Evolutionary conservation across 92 coral and sea anemone genomes (phyloP).

Genomic region (Porites divaricata): DNA sequence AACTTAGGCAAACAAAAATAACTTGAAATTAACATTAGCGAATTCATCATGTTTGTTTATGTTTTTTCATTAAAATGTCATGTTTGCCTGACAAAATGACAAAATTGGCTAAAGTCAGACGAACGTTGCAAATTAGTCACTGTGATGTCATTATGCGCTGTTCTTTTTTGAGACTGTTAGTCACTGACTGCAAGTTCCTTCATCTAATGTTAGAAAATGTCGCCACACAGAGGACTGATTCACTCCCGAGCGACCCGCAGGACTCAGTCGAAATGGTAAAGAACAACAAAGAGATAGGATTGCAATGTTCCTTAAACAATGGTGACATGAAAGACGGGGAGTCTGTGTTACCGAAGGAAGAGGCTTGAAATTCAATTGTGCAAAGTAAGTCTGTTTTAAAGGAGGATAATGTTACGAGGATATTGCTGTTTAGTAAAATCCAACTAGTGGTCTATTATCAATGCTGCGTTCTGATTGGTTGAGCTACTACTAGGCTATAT

Average conservation of each 20-base stretch:
- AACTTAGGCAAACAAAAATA: too few species aligned
- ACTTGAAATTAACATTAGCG: too few species aligned
- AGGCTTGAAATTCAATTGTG: constrained; percentile 51
- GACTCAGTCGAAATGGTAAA: constrained; percentile 39
- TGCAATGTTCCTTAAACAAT: constrained; percentile 67
- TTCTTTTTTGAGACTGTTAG: too few species aligned
- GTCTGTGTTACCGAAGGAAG: constrained; percentile 48
- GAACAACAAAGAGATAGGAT: constrained; percentile 37
- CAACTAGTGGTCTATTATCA: neutral
- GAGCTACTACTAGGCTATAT: too few species aligned
- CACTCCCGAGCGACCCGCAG: constrained; percentile 50
- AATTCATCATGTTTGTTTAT: too few species aligned
- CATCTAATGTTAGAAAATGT: neutral
- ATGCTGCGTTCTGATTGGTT: neutral
- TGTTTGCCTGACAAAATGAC: too few species aligned
- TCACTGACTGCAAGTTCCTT: too few species aligned
- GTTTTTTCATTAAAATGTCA: too few species aligned
- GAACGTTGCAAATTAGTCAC: too few species aligned
- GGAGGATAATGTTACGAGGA: neutral
- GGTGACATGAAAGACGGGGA: constrained; percentile 65
- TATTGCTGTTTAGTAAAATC: neutral
- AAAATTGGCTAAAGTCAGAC: too few species aligned
- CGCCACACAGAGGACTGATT: neutral
- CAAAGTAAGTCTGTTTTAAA: constrained; percentile 32
- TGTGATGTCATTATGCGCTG: too few species aligned